These are phyloP conservation scores for Steatornis caripensis DNA, from an alignment of 2,113 vertebrate species.

Conservation along the genomic window DNA sequence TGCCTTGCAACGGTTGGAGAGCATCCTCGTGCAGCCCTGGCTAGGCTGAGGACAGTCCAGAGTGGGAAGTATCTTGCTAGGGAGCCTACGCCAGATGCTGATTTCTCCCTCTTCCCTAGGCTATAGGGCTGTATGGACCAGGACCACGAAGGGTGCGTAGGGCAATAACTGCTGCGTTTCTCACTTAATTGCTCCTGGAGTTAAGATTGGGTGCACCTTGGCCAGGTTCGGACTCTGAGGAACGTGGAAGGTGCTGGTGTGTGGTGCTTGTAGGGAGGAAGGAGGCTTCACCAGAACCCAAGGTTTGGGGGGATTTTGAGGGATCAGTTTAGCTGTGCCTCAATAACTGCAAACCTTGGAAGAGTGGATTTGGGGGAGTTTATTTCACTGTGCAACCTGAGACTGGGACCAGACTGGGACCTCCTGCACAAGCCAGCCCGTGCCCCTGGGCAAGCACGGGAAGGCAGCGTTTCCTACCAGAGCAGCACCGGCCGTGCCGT, in stretches of 20 bases:
- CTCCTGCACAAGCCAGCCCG: background rate
- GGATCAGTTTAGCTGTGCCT: background rate
- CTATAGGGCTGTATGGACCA: background rate
- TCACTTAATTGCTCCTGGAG: background rate
- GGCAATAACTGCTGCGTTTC: background rate
- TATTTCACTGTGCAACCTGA: background rate
- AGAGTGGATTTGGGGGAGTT: background rate
- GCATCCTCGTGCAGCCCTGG: background rate
- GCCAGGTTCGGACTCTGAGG: too few relatives aligned
- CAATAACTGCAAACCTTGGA: background rate
- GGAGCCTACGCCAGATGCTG: background rate
- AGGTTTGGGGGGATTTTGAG: background rate
- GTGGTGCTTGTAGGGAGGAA: background rate
- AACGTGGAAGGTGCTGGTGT: background rate
- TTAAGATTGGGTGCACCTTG: background rate
- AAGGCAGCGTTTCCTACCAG: background rate
- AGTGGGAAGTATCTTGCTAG: background rate
- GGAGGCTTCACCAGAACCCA: background rate
- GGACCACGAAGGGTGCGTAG: background rate
- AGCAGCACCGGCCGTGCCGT: background rate
- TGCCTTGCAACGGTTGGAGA: background rate
- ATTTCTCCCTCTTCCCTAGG: background rate
- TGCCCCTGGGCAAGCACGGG: too few relatives aligned
- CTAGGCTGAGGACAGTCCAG: background rate
- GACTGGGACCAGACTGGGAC: background rate